Conservation (phyloP, 1,140 invertebrate genomes). For the Lepidostoma basale region DNA sequence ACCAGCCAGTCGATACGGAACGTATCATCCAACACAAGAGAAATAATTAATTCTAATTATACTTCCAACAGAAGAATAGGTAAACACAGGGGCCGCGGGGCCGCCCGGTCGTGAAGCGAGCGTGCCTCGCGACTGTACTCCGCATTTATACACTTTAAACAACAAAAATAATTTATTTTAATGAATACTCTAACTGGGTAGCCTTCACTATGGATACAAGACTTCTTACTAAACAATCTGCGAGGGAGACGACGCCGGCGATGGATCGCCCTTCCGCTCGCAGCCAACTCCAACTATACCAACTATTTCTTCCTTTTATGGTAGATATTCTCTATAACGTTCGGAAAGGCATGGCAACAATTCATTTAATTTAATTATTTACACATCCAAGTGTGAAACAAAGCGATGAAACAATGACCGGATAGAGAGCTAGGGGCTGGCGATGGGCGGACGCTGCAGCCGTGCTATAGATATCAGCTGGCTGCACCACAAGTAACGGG, state of each 20-base stretch:
- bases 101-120: constrained; percentile 6
- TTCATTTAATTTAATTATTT: constrained; percentile 42
- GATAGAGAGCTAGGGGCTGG: constrained; percentile 20
- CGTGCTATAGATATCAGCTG: constrained; percentile 22
- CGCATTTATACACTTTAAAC: constrained; percentile 37
- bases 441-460: too few relatives aligned
- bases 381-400: constrained; percentile 29
- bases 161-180: constrained; percentile 40
- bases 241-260: constrained; percentile 1
- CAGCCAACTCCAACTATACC: constrained; percentile 21
- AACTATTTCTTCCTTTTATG: constrained; percentile 23
- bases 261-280: background rate
- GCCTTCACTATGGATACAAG: constrained; percentile 32
- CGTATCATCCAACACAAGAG: background rate
- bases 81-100: background rate
- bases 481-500: background rate
- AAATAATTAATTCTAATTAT: constrained; percentile 12
- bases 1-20: too few relatives aligned
- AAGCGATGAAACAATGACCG: background rate
- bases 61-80: constrained; percentile 1
- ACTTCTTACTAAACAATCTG: constrained; percentile 24
- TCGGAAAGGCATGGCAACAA: constrained; percentile 46
- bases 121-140: background rate
- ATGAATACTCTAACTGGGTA: constrained; percentile 37
- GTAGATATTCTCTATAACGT: constrained; percentile 32